Conservation (phyloP, 1,140 invertebrate genomes). For the Trigoniulus corallinus region DNA sequence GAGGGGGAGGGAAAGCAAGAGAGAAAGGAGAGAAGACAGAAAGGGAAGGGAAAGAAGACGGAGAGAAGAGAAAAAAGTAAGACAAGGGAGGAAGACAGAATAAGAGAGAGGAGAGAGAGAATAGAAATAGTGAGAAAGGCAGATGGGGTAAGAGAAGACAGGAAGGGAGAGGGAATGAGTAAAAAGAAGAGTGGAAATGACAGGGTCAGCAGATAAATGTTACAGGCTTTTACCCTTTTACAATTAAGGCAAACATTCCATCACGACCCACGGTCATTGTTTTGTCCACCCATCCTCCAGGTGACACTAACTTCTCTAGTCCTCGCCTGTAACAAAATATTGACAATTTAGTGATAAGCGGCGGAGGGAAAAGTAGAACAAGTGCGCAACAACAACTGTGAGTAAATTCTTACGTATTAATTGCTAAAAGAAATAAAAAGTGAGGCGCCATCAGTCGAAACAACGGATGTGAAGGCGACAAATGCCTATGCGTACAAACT, state of each 20-base stretch:
- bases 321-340: conserved; percentile 22
- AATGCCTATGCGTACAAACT: conserved; percentile 26
- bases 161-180: no score
- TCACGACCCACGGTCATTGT: conserved; percentile 29
- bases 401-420: conserved; percentile 21
- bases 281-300: conserved; percentile 31
- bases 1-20: no score
- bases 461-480: conserved; percentile 31
- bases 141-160: no score
- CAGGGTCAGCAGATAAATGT: no score
- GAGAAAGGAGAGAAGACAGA: no score
- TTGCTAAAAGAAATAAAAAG: conserved; percentile 30
- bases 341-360: not conserved
- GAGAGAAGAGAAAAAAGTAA: no score
- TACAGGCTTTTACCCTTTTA: conserved; percentile 14
- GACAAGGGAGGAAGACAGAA: no score
- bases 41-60: no score
- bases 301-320: conserved; percentile 26
- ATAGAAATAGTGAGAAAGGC: no score
- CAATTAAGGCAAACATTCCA: conserved; percentile 30
- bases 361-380: conserved; percentile 8
- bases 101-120: no score
- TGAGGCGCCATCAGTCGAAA: conserved; percentile 33
- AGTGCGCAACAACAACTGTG: conserved; percentile 2
- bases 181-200: not conserved